Evolutionary conservation across 2,888 invertebrate genomes (phyloP).

Genomic region (Cordilura impudica): DNA sequence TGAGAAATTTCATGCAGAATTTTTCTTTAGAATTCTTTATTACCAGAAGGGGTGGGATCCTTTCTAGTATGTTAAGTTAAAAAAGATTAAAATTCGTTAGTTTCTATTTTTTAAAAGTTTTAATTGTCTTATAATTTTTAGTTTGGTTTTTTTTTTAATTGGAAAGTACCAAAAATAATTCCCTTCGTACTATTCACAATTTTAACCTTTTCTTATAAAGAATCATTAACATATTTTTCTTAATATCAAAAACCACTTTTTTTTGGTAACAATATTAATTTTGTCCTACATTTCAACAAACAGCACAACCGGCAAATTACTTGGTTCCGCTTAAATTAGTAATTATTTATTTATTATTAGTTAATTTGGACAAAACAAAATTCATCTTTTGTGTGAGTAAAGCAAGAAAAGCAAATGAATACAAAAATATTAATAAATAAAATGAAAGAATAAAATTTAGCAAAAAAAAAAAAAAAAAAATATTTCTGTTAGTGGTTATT

Average conservation of each 20-base stretch:
- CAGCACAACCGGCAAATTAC: constrained; percentile 12
- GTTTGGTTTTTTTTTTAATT: too few relatives aligned
- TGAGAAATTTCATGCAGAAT: too few relatives aligned
- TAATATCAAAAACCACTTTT: background rate
- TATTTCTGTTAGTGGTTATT: background rate
- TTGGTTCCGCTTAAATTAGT: constrained; percentile 27
- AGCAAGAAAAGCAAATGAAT: background rate
- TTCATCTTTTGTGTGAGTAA: constrained; percentile 1
- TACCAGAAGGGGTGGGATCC: too few relatives aligned
- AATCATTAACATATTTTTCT: constrained; percentile 11
- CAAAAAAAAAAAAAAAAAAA: too few relatives aligned
- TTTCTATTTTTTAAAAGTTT: too few relatives aligned
- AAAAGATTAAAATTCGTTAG: too few relatives aligned
- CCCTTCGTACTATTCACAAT: background rate
- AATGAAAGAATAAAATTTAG: background rate
- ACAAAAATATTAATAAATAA: background rate
- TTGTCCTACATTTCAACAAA: constrained; percentile 19
- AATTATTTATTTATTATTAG: background rate
- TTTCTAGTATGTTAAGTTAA: too few relatives aligned
- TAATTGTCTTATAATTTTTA: too few relatives aligned
- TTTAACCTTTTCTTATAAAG: background rate
- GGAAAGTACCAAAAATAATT: too few relatives aligned
- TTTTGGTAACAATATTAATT: constrained; percentile 17
- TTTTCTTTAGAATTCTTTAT: too few relatives aligned
- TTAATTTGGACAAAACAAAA: background rate